Percentiles rank a stretch among this genome's conserved stretches.
Conservation (phyloP, 2,113 vertebrate genomes). For the Saiga tatarica region DNA sequence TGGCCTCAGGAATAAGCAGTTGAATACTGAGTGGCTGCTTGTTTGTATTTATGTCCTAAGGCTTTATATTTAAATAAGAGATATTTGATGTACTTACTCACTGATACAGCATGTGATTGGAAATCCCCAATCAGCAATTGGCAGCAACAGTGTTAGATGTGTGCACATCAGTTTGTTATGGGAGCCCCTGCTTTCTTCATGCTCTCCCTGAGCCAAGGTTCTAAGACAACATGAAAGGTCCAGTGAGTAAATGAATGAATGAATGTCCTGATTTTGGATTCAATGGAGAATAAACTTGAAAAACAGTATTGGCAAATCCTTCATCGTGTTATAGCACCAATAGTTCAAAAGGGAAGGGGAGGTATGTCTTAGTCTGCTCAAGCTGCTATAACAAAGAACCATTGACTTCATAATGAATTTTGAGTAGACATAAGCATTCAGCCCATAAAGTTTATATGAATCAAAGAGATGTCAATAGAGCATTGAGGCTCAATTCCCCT, state of each 20-base stretch:
- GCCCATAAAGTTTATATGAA: not conserved
- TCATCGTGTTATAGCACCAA: not conserved
- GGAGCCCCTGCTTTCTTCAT: not conserved
- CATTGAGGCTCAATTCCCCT: not conserved
- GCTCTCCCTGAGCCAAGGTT: not conserved
- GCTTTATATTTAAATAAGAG: conserved; percentile 9
- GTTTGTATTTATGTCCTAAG: not conserved
- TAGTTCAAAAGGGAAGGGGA: not conserved
- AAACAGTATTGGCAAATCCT: not conserved
- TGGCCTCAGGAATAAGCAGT: not conserved
- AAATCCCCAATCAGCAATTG: not conserved
- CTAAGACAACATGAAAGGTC: not conserved
- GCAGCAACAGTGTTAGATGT: not conserved
- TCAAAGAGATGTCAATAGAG: not conserved
- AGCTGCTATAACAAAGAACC: not conserved
- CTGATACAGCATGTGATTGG: not conserved
- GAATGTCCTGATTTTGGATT: not conserved
- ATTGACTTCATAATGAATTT: not conserved
- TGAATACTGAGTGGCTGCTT: not conserved
- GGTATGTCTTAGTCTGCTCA: not conserved
- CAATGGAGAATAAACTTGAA: not conserved
- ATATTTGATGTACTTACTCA: not conserved
- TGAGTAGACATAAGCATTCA: not conserved
- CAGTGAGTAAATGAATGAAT: not conserved
- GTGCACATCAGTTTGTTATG: not conserved